Conservation (phyloP, 2,113 vertebrate species). For the Thymallus thymallus region DNA sequence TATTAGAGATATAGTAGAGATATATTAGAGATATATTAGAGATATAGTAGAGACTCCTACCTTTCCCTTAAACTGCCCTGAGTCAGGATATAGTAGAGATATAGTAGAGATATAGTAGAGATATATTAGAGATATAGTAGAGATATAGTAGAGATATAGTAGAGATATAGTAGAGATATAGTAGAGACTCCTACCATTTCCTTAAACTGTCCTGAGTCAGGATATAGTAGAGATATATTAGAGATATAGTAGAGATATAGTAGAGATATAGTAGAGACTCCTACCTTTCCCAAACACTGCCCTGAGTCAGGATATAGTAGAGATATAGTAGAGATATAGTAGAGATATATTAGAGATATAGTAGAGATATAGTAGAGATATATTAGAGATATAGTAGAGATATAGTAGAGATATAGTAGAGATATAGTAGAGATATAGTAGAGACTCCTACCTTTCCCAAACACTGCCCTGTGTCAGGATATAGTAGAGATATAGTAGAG, state of each 20-base stretch:
- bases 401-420: constrained; percentile 1
- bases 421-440: constrained; percentile 4
- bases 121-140: constrained; percentile 5
- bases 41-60: constrained; percentile 28
- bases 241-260: too few species aligned
- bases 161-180: constrained; percentile 1
- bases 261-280: constrained; percentile 17
- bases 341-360: too few species aligned
- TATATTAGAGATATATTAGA: too few species aligned
- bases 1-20: constrained; percentile 2
- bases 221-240: constrained; percentile 1
- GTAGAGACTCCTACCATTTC: constrained; percentile 38
- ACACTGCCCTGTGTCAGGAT: constrained; percentile 2
- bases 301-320: background rate
- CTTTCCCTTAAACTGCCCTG: constrained; percentile 27
- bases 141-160: constrained; percentile 4
- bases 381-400: constrained; percentile 2
- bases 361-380: constrained; percentile 1
- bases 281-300: constrained; percentile 37
- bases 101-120: too few species aligned
- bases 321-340: constrained; percentile 4
- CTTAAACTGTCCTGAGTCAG: constrained; percentile 3
- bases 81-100: background rate
- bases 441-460: constrained; percentile 40
- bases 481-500: background rate